Percentiles rank a stretch among this genome's conserved stretches.
These are phyloP conservation scores for Diachasma alloeum DNA, from an alignment of 1,140 invertebrate species.

Conservation along the genomic window DNA sequence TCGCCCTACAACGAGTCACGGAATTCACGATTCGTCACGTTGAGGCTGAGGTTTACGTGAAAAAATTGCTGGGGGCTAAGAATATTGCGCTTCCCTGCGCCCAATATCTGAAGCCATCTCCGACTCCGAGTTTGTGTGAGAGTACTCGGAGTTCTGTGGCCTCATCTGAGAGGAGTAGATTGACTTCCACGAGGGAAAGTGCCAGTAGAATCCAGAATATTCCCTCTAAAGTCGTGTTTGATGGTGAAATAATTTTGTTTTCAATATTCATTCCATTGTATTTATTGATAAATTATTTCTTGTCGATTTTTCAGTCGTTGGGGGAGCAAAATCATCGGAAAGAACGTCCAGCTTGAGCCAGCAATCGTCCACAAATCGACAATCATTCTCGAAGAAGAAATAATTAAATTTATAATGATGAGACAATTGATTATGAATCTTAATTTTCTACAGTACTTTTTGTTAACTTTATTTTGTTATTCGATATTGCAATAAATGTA, in stretches of 20 bases:
- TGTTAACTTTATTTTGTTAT: too few relatives aligned
- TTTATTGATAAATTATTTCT: neutral
- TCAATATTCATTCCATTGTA: neutral
- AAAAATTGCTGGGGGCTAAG: slow-evolving; percentile 50
- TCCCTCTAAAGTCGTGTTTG: slow-evolving; percentile 25
- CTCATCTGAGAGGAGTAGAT: slow-evolving; percentile 28
- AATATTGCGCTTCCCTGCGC: slow-evolving; percentile 51
- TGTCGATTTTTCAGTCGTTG: neutral
- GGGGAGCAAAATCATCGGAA: neutral
- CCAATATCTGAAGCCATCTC: slow-evolving; percentile 42
- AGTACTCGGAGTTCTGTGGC: slow-evolving; percentile 28
- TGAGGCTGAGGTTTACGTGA: slow-evolving; percentile 57
- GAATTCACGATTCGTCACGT: slow-evolving; percentile 60
- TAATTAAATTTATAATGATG: neutral
- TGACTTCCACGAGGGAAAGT: slow-evolving; percentile 45
- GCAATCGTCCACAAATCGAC: neutral
- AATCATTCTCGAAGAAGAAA: slow-evolving; percentile 11
- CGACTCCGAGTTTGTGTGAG: slow-evolving; percentile 38
- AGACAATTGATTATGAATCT: too few relatives aligned
- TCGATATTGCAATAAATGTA: too few relatives aligned
- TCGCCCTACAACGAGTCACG: slow-evolving; percentile 53
- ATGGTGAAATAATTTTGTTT: neutral
- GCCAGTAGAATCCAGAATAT: slow-evolving; percentile 45
- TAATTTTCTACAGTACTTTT: too few relatives aligned
- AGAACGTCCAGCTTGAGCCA: neutral